A percentile compares a stretch with the other conserved stretches of the same genome.
These are phyloP conservation scores for Lucifuga dentata DNA, from an alignment of 2,113 vertebrate genomes.

Conservation along the genomic window DNA sequence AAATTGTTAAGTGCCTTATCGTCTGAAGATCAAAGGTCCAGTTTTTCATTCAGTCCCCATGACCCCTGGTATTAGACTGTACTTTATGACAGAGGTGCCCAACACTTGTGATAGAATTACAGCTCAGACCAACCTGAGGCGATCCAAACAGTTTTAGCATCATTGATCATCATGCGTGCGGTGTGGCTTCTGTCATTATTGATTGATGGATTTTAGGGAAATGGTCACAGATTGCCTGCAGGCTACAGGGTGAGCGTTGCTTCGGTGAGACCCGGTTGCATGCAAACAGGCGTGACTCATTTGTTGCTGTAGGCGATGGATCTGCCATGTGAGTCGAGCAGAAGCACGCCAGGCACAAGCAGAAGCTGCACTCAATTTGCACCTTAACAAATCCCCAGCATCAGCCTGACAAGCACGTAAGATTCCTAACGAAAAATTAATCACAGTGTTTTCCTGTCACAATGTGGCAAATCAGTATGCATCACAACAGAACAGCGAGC, in stretches of 20 bases:
- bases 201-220: constrained; percentile 63
- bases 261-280: constrained; percentile 64
- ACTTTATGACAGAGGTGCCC: constrained; percentile 1
- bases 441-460: constrained; percentile 23
- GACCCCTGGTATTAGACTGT: not conserved
- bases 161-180: constrained; percentile 60
- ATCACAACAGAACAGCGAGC: constrained; percentile 42
- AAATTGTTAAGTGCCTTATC: not conserved
- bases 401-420: constrained; percentile 28
- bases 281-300: constrained; percentile 68
- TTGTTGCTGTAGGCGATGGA: constrained; percentile 54
- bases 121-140: constrained; percentile 48
- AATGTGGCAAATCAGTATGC: constrained; percentile 47
- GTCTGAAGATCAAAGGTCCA: constrained; percentile 27
- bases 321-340: constrained; percentile 52
- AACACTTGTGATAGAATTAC: constrained; percentile 32
- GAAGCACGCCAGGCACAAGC: constrained; percentile 43
- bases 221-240: constrained; percentile 55
- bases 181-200: constrained; percentile 52
- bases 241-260: constrained; percentile 26
- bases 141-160: constrained; percentile 40
- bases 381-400: constrained; percentile 31
- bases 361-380: constrained; percentile 30
- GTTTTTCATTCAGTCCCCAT: constrained; percentile 25
- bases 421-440: constrained; percentile 27